Base-by-base conservation (phyloP, 2,113 vertebrate genomes). In the Microcebus jonahi region DNA sequence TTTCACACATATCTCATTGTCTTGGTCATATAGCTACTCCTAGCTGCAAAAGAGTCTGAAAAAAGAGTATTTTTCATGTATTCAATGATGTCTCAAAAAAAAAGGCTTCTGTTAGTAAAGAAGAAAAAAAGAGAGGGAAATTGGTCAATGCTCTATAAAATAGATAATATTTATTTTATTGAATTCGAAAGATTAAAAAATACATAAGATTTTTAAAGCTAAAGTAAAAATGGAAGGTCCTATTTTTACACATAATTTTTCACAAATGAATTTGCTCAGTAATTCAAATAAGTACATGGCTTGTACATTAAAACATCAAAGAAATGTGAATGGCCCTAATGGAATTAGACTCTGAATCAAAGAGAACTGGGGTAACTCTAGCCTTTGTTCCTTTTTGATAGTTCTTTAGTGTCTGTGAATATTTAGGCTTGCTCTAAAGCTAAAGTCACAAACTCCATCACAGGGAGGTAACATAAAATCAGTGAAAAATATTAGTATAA, bases 381-480 rank as follows among this genome's bases (percentile, higher is more conserved):
- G 34, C 48, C 10, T 36, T 67, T 83, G 13, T 25, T 92, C 53
- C 34, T 63, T 88, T 93, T 36, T 45, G 50, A 23, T 63, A 82
- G 57, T 91, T 91, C 59, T 94, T 68, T 71, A 77, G 17, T 50
- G 29, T 84, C 55, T 92, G 21, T 91, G 68, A 91, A 45, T 76
- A 82, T 39, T 53, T 55, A 42, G 27, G 42, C 15, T 88, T 87
- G 13, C 21, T 87, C 42, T 23, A 86, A 61, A 87, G 39, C 34
- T 76, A 73, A 82, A n/a, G 36, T 70, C 61, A 77, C 25, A 23
- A 77, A 77, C 50, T 18, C 42, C 61, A 42, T 50, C 76, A 68
- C 17, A 53, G 48, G 65, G 39, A 70, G 3, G 29, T 39, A 71
- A 77, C 13, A 79, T 76, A 90, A 84, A 87, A 57, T 65, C 79